Conservation (phyloP, 2,888 invertebrate genomes). For the Amphipyra berbera region DNA sequence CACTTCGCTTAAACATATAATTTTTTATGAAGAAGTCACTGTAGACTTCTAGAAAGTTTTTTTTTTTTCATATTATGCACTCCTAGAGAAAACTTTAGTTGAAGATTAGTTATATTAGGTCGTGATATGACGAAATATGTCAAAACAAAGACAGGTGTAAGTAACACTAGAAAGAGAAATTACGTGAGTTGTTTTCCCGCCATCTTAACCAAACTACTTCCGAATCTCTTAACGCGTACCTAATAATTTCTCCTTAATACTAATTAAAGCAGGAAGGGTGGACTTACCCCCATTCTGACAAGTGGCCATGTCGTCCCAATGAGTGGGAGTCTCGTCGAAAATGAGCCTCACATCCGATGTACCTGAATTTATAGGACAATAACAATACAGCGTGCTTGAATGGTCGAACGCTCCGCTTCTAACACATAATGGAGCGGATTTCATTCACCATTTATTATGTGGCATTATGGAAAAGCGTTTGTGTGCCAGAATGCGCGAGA, state of each 20-base stretch:
- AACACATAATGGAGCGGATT: conserved; percentile 72
- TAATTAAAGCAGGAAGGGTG: conserved; percentile 6
- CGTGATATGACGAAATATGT: no score
- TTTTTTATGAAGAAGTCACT: no score
- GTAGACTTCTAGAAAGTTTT: no score
- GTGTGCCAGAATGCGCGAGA: conserved; percentile 8
- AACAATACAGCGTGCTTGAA: conserved; percentile 71
- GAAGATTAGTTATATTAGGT: no score
- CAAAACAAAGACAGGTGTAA: no score
- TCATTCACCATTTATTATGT: conserved; percentile 59
- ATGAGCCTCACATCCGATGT: conserved; percentile 63
- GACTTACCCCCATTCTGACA: conserved; percentile 65
- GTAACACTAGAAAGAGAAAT: no score
- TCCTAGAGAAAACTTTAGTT: no score
- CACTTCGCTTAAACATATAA: no score
- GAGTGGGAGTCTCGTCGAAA: conserved; percentile 58
- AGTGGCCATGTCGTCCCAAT: conserved; percentile 69
- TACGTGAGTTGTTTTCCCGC: no score
- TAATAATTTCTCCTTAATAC: neutral
- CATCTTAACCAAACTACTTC: neutral
- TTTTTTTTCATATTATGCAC: no score
- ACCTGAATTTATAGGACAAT: conserved; percentile 73
- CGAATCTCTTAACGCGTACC: neutral
- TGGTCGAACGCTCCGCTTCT: conserved; percentile 72
- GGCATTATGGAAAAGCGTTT: conserved; percentile 36